A percentile compares a stretch with the other conserved stretches of the same genome.
These are phyloP conservation scores for Euplexia lucipara DNA, from an alignment of 2,888 invertebrate genomes.

Conservation along the genomic window DNA sequence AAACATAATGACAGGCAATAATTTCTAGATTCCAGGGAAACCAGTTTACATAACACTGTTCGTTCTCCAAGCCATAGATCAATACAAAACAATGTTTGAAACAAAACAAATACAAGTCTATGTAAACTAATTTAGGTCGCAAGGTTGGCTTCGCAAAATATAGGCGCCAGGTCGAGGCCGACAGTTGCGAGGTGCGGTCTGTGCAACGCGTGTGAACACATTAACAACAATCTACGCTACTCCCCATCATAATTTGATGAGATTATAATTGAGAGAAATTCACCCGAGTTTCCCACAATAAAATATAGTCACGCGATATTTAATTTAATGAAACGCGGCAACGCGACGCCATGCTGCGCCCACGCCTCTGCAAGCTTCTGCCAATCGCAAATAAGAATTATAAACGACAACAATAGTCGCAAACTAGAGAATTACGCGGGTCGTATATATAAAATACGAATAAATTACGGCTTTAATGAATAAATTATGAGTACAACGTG, in stretches of 20 bases:
- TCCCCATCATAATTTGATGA: slow-evolving; percentile 47
- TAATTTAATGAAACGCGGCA: slow-evolving; percentile 73
- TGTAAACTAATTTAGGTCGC: slow-evolving; percentile 73
- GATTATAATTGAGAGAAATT: slow-evolving; percentile 64
- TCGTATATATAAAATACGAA: slow-evolving; percentile 79
- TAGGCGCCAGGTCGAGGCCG: slow-evolving; percentile 65
- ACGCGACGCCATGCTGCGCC: slow-evolving; percentile 66
- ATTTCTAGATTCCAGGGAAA: slow-evolving; percentile 35
- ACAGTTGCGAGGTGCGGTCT: slow-evolving; percentile 55
- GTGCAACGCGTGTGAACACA: slow-evolving; percentile 56
- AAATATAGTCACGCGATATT: slow-evolving; percentile 77
- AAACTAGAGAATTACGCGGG: slow-evolving; percentile 82
- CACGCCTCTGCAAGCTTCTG: slow-evolving; percentile 64
- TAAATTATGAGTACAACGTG: slow-evolving; percentile 86
- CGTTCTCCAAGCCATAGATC: slow-evolving; percentile 51
- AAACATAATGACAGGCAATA: slow-evolving; percentile 29
- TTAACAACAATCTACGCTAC: slow-evolving; percentile 43
- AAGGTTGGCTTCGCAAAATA: slow-evolving; percentile 69
- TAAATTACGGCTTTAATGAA: slow-evolving; percentile 88
- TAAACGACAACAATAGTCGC: slow-evolving; percentile 80
- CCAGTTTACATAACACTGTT: slow-evolving; percentile 56
- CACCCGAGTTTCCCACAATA: slow-evolving; percentile 73
- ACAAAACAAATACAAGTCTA: slow-evolving; percentile 55
- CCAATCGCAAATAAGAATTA: slow-evolving; percentile 73
- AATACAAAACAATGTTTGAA: slow-evolving; percentile 61